phyloP scores from a whole-genome alignment of 2,888 invertebrate genomes.

The Tanytarsus gracilentus region DNA sequence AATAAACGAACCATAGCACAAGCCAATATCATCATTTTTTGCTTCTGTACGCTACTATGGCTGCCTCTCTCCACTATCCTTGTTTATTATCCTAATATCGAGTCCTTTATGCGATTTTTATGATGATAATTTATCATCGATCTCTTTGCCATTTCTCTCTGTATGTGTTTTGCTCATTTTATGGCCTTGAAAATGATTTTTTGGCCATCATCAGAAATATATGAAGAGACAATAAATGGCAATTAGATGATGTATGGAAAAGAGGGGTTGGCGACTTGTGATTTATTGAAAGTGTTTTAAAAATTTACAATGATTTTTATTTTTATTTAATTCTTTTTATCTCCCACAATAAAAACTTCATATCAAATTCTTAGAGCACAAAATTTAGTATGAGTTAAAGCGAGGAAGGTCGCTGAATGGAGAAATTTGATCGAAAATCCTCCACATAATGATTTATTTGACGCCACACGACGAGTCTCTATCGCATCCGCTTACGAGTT shows the following conservation, averaged over 20 bases:
- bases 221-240: too few species aligned
- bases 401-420: background rate
- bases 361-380: too few species aligned
- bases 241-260: background rate
- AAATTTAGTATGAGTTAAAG: background rate
- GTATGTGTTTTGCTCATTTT: background rate
- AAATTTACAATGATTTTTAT: too few species aligned
- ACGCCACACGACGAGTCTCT: background rate
- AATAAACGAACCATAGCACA: slow-evolving; percentile 7
- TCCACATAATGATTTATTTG: slow-evolving; percentile 15
- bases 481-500: background rate
- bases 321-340: too few species aligned
- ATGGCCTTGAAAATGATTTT: slow-evolving; percentile 1
- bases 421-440: too few species aligned
- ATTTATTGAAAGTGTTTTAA: too few species aligned
- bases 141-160: too few species aligned
- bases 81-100: slow-evolving; percentile 12
- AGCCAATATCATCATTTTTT: background rate
- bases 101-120: slow-evolving; percentile 13
- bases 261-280: too few species aligned
- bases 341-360: too few species aligned
- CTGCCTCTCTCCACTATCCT: too few species aligned
- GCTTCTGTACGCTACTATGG: background rate
- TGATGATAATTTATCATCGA: slow-evolving; percentile 12
- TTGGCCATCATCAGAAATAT: too few species aligned